Conservation (phyloP, 2,113 vertebrate genomes). For the Raja brachyura region DNA sequence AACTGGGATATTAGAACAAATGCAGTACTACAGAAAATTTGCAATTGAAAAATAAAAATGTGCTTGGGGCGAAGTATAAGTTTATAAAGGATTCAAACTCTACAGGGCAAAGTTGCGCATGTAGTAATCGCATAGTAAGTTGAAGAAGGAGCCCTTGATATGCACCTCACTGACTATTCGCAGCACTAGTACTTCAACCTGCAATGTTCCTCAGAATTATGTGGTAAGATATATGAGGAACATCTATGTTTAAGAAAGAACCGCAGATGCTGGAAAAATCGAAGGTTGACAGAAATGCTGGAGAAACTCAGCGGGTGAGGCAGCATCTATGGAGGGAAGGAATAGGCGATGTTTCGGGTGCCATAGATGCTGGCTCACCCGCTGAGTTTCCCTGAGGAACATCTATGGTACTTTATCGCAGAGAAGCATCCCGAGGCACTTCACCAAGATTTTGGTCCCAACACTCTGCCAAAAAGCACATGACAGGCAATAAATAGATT, state of each 20-base stretch:
- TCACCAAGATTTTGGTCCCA: neutral
- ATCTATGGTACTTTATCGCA: too few relatives aligned
- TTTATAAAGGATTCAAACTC: neutral
- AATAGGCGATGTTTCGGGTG: too few relatives aligned
- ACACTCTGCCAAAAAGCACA: neutral
- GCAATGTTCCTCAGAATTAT: neutral
- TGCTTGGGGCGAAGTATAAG: too few relatives aligned
- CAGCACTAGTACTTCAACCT: neutral
- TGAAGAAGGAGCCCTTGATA: neutral
- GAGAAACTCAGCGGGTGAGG: too few relatives aligned
- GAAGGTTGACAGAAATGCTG: too few relatives aligned
- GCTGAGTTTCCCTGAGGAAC: too few relatives aligned
- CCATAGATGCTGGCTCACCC: too few relatives aligned
- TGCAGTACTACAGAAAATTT: neutral
- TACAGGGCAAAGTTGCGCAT: neutral
- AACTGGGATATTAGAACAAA: too few relatives aligned
- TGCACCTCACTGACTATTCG: neutral
- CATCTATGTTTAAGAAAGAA: too few relatives aligned
- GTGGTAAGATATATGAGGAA: neutral
- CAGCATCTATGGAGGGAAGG: too few relatives aligned
- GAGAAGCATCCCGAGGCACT: neutral
- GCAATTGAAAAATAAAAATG: neutral
- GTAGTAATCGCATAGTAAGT: neutral
- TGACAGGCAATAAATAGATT: neutral
- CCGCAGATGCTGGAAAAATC: too few relatives aligned